Conservation (phyloP, 92 coral and sea anemone genomes). For the Epizoanthus ramosus region DNA sequence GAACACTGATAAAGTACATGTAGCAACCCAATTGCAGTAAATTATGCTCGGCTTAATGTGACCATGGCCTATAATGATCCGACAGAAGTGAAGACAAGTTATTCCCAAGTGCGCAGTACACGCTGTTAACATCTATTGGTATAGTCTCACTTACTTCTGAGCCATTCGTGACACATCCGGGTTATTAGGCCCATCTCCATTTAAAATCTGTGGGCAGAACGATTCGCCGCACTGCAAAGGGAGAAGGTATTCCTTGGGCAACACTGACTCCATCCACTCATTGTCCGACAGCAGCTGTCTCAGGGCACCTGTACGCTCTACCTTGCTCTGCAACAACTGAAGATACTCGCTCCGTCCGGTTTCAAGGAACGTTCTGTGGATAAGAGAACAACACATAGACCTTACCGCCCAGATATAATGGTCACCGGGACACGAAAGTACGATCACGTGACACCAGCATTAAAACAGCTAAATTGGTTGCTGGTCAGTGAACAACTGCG, state of each 20-base stretch:
- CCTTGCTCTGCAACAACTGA: conserved; percentile 14
- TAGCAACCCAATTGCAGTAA: too few species aligned
- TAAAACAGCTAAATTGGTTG: too few species aligned
- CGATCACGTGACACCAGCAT: too few species aligned
- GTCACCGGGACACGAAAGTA: too few species aligned
- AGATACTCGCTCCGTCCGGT: conserved; percentile 21
- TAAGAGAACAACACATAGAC: neutral
- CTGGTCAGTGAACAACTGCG: too few species aligned
- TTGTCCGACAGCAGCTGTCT: conserved; percentile 31
- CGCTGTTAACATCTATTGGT: too few species aligned
- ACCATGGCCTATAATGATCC: too few species aligned
- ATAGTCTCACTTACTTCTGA: conserved; percentile 19
- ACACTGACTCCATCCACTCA: conserved; percentile 25
- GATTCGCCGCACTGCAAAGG: conserved; percentile 15
- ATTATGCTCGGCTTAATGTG: too few species aligned
- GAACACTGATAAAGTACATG: too few species aligned
- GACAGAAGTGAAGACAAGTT: too few species aligned
- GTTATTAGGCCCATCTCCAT: neutral
- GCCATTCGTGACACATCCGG: conserved; percentile 19
- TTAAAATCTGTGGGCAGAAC: neutral
- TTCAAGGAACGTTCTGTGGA: conserved; percentile 11
- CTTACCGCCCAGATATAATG: too few species aligned
- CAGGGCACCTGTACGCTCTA: conserved; percentile 26
- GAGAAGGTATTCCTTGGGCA: conserved; percentile 18
- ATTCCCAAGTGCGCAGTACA: too few species aligned